Evolutionary conservation across 2,888 invertebrate species (phyloP), one percentile per base, ranked within the genome.

Genomic region (Gerosis bhagava): DNA sequence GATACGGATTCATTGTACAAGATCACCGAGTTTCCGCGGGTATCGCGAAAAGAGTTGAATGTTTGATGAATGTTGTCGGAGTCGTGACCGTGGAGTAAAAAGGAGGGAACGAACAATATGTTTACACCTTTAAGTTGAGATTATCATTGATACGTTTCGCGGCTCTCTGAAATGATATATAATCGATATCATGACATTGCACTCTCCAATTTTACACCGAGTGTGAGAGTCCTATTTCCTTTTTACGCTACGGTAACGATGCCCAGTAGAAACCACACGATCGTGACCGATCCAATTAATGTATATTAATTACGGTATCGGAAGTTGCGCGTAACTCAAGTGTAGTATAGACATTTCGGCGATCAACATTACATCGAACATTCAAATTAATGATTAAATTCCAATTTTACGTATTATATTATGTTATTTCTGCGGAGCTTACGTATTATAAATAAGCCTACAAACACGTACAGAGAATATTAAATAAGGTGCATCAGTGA

Each of bases 21-120:
- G 70, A 73, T 73, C 70, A 70, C 77, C 77, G 77, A 75, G 69
- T 63, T 66, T 67, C 74, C n/a, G 73, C 80, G 77, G 63, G 56
- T 65, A n/a, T 62, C 70, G 70, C 70, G 73, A 67, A 87, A 89
- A 89, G 89, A 89, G 89, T 89, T 89, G 89, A 89, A 89, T 89
- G 89, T 89, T 89, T 89, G 89, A 88, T 87, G 89, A 89, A 84
- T 83, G 83, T 83, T 77, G 81, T 79, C 70, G 31, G 31, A 37
- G 37, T 24, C 24, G 45, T 37, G 73, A 62, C 63, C 51, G 48
- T 54, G 58, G 53, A 47, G 52, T 43, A 47, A 43, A 50, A 47
- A 48, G 45, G 47, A 51, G 53, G 40, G 44, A 40, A 24, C 37
- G 43, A 34, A 40, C 36, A 15, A 29, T 32, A 11, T 22, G 31